Percentiles rank a stretch among this genome's conserved stretches.
phyloP scores from a whole-genome alignment of 2,797 vertebrate species.

The Mallotus villosus region DNA sequence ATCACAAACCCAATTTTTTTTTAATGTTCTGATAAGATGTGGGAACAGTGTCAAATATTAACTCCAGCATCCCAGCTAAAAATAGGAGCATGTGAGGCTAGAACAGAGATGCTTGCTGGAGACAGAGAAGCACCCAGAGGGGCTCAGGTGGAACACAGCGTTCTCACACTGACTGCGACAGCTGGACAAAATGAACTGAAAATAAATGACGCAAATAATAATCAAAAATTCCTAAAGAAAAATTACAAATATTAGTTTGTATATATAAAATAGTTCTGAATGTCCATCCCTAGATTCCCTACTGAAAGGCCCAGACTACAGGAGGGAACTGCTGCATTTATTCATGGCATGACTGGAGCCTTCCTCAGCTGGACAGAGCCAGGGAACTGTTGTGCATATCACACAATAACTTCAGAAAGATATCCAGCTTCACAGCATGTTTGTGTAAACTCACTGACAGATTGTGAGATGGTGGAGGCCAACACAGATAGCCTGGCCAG shows the following conservation, averaged over 20 bases:
- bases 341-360: neutral
- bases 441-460: neutral
- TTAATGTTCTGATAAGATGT: too few relatives aligned
- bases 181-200: neutral
- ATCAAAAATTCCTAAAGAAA: neutral
- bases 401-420: neutral
- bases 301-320: neutral
- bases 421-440: neutral
- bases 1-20: too few relatives aligned
- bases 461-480: neutral
- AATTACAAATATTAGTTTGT: neutral
- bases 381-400: neutral
- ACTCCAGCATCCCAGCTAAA: too few relatives aligned
- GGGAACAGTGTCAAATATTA: too few relatives aligned
- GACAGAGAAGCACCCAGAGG: too few relatives aligned
- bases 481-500: neutral
- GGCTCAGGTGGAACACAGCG: too few relatives aligned
- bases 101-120: too few relatives aligned
- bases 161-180: too few relatives aligned
- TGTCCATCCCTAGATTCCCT: too few relatives aligned
- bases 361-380: neutral
- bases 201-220: neutral
- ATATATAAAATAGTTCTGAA: too few relatives aligned
- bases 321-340: neutral
- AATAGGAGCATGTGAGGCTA: too few relatives aligned